A percentile compares a stretch with the other conserved stretches of the same genome.
These are phyloP conservation scores for Oreochromis grahami DNA, from an alignment of 2,797 vertebrate species.

Conservation along the genomic window DNA sequence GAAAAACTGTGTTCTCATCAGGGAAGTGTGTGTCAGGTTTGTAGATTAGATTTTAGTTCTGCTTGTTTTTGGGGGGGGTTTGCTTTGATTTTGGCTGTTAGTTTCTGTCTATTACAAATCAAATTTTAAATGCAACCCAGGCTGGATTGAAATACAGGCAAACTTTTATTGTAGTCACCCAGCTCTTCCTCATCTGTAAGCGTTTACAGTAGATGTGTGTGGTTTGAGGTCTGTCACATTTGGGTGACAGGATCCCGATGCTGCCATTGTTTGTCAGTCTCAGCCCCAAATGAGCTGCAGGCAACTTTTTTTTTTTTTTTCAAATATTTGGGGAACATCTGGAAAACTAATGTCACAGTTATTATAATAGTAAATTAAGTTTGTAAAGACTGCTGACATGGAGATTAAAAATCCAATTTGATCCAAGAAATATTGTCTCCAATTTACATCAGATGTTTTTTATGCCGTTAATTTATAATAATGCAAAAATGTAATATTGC, in stretches of 20 bases:
- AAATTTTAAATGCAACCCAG: conserved; percentile 1
- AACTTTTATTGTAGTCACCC: background rate
- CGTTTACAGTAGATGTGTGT: background rate
- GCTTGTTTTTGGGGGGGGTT: background rate
- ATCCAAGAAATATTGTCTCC: background rate
- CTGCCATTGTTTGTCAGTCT: background rate
- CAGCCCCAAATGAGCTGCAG: background rate
- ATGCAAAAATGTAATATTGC: background rate
- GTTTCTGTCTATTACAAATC: background rate
- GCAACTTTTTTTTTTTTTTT: background rate
- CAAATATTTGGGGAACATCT: background rate
- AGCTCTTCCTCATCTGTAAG: conserved; percentile 1
- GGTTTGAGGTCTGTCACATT: conserved; percentile 16
- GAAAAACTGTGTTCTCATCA: background rate
- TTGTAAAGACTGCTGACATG: background rate
- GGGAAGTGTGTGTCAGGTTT: background rate
- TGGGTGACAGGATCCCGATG: background rate
- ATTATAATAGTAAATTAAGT: background rate
- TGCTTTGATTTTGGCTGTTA: conserved; percentile 7
- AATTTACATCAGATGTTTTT: background rate
- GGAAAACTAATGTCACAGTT: background rate
- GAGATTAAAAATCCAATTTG: background rate
- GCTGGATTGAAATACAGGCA: background rate
- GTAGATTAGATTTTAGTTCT: background rate
- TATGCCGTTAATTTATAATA: background rate